Conservation (phyloP, 2,113 vertebrate species). For the Odontophorus gujanensis region DNA sequence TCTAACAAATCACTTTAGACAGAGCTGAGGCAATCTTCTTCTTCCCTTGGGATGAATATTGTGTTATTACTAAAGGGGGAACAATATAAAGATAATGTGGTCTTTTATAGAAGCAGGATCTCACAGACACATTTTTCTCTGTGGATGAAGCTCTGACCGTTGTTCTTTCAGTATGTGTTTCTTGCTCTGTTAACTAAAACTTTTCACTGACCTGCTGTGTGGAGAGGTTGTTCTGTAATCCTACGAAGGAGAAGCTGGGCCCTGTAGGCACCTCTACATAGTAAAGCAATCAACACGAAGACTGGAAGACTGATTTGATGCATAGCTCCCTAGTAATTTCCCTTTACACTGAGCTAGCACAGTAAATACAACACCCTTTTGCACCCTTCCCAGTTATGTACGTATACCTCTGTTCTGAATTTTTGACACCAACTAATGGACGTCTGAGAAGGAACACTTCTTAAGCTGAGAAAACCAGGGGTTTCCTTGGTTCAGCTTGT, state of each 20-base stretch:
- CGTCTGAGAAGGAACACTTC: neutral
- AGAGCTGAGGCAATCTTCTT: neutral
- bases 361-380: neutral
- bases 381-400: neutral
- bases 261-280: neutral
- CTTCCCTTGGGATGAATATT: neutral
- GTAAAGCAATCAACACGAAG: neutral
- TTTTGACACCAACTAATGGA: neutral
- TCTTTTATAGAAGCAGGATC: neutral
- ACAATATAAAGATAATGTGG: neutral
- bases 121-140: neutral
- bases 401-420: neutral
- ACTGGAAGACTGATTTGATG: neutral
- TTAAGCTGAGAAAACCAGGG: neutral
- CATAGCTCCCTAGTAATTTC: fast-evolving
- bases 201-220: neutral
- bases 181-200: neutral
- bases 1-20: neutral
- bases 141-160: neutral
- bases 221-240: neutral
- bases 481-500: neutral
- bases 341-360: neutral
- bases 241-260: neutral
- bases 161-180: neutral
- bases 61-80: neutral